Base-by-base conservation (phyloP, 2,888 invertebrate genomes). In the Silvanus unidentatus region DNA sequence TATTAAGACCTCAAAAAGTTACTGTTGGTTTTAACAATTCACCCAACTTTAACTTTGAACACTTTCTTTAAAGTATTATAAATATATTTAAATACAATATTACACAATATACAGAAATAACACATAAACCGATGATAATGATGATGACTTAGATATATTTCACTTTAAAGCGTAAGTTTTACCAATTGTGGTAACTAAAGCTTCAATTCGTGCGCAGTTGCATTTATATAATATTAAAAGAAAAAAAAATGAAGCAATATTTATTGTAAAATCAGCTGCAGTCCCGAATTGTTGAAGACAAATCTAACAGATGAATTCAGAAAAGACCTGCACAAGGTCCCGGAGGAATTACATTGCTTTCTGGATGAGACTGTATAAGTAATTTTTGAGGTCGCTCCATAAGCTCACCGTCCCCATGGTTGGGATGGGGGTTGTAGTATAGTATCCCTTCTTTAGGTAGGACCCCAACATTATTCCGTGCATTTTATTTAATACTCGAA, bases 291-390 rank as follows among this genome's bases (percentile, higher is more conserved):
- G 70, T 70, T 69, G 62, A 69, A 69, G 64, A 69, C 69, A 69
- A 69, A 65, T 58, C 56, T 53, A 59, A 69, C 71, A 71, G 71
- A 70, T 70, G 68, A 70, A 70, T 70, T 70, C 71, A 70, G 70
- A 71, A 71, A 70, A 70, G 66, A 55, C 69, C 67, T 66, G 63
- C 39, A 49, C 40, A 58, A 65, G 69, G 68, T 64, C 64, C 57
- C 62, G 69, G 69, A 69, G 69, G 66, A 64, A 70, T 66, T 69
- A 69, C 68, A 70, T 65, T 68, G 64, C 67, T 70, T 72, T 72
- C 71, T 71, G 72, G 71, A 71, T 72, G 71, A 70, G 71, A 71
- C 72, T 72, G 71, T 72, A 68, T 64, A 63, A 70, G 71, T 71
- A 71, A 71, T 71, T 71, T 71, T 72, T 72, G 72, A 72, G 72